Evolutionary conservation across 2,888 invertebrate genomes (phyloP), one percentile per base, ranked within the genome.

Genomic region (Xanthia togata): DNA sequence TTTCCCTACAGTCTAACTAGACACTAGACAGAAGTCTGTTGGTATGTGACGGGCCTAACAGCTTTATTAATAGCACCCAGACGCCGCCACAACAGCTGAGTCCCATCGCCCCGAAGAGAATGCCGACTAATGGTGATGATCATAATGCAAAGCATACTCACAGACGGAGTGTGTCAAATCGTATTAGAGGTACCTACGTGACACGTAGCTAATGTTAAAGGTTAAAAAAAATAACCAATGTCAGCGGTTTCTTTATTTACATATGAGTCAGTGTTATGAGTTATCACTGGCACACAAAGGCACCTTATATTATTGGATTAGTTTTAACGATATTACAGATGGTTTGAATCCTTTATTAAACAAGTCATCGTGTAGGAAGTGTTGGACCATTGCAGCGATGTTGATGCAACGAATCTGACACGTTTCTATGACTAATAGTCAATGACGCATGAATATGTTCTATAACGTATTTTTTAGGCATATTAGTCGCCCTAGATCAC

Each of bases 41-140:
- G 71, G 75, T 72, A 67, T 85, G 81, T 77, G 76, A 62, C 77
- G 62, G 63, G 82, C 73, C 84, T 79, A 88, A 86, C 85, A 79
- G 83, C 79, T 84, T 83, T 91, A 91, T 90, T 89, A 88, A 90
- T 90, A 91, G 86, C 86, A 73, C 74, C 76, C 80, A 83, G 86
- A 86, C 89, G 83, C 75, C 88, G 88, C 86, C 87, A 90, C 88
- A 89, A 88, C 90, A 89, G 89, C 87, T 89, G 88, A 88, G 86
- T 76, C 82, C 75, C 80, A 84, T 85, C 87, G 81, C 67, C 64
- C 31, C 72, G 64, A 75, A 65, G 70, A 74, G 73, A 80, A 82
- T 55, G 79, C 69, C 63, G 70, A 77, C 81, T 87, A 88, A 85
- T 80, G 86, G 79, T 89, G 83, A 88, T 85, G 80, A 84, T 81